Evolutionary conservation across 2,797 vertebrate genomes (phyloP).

Genomic region (Cetoscarus ocellatus): DNA sequence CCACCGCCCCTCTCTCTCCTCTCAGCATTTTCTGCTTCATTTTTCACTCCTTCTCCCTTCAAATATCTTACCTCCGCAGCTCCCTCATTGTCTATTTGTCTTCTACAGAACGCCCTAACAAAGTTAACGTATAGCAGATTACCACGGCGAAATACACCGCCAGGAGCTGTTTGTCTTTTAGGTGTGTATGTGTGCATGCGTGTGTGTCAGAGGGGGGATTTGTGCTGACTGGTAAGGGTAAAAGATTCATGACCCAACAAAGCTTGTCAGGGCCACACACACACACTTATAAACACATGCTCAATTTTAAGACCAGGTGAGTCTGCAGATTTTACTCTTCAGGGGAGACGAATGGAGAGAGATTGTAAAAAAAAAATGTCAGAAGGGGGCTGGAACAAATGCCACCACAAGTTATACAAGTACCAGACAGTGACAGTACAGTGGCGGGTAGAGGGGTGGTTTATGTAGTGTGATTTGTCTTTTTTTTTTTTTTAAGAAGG

Average conservation of each 20-base stretch:
- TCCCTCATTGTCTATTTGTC: constrained; percentile 45
- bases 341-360: constrained; percentile 57
- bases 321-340: constrained; percentile 68
- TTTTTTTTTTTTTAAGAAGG: too few relatives aligned
- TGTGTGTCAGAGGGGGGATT: constrained; percentile 55
- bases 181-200: constrained; percentile 6
- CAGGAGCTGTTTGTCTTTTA: constrained; percentile 56
- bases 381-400: neutral
- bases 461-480: too few relatives aligned
- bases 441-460: too few relatives aligned
- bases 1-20: constrained; percentile 18
- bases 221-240: constrained; percentile 78
- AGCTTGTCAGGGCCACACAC: constrained; percentile 71
- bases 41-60: constrained; percentile 34
- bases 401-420: too few relatives aligned
- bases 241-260: constrained; percentile 81
- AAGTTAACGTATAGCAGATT: constrained; percentile 63
- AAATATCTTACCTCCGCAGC: constrained; percentile 32
- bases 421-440: too few relatives aligned
- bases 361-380: constrained; percentile 40
- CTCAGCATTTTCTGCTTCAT: constrained; percentile 44
- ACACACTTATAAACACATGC: constrained; percentile 24
- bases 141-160: constrained; percentile 50
- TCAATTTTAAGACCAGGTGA: constrained; percentile 66
- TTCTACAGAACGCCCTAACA: constrained; percentile 41